phyloP scores from a whole-genome alignment of 1,140 invertebrate genomes.

The Caenorhabditis briggsae region DNA sequence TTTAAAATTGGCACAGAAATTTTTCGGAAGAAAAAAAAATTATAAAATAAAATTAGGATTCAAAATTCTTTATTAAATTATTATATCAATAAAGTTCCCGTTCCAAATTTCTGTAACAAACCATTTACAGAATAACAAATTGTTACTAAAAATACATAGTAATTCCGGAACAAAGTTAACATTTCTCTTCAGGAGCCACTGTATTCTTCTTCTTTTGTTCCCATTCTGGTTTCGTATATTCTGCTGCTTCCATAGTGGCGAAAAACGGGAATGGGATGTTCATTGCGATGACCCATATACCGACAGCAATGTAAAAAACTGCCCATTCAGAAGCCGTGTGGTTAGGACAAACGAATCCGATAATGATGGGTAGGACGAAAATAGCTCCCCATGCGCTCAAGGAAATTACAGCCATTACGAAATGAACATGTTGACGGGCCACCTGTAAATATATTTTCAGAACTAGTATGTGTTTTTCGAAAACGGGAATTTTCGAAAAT shows the following conservation, averaged over 20 bases:
- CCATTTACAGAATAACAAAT: too few species aligned
- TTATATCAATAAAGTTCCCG: too few species aligned
- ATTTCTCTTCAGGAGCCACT: neutral
- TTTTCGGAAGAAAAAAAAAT: too few species aligned
- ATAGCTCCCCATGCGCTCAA: slow-evolving; percentile 58
- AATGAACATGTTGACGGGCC: slow-evolving; percentile 65
- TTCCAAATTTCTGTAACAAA: too few species aligned
- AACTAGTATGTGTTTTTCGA: too few species aligned
- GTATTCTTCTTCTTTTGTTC: slow-evolving; percentile 29
- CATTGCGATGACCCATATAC: slow-evolving; percentile 19
- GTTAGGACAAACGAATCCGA: slow-evolving; percentile 62
- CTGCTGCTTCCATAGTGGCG: slow-evolving; percentile 51
- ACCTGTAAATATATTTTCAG: slow-evolving; percentile 58
- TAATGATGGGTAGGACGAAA: slow-evolving; percentile 66
- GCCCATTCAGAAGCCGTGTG: slow-evolving; percentile 63
- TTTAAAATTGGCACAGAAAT: too few species aligned
- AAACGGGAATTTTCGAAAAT: too few species aligned
- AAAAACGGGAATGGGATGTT: slow-evolving; percentile 63
- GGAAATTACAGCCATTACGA: slow-evolving; percentile 66
- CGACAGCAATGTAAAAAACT: slow-evolving; percentile 50
- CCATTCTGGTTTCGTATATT: slow-evolving; percentile 58
- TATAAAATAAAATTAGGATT: too few species aligned
- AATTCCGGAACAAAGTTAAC: neutral
- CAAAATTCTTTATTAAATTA: too few species aligned
- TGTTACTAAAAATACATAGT: neutral